These are phyloP conservation scores for Calliscelio sp. DNA, from an alignment of 2,888 invertebrate species.

Conservation along the genomic window DNA sequence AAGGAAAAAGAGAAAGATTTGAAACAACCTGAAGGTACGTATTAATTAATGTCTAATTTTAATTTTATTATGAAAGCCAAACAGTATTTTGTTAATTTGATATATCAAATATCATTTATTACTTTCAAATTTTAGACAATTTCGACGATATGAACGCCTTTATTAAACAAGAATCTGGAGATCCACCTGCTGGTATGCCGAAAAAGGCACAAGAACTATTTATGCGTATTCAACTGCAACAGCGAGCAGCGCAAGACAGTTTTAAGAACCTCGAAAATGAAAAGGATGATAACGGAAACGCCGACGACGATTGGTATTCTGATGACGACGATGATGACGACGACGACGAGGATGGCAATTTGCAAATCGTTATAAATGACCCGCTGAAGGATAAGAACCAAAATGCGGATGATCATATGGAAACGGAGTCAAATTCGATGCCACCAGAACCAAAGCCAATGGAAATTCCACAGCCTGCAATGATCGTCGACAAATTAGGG, in stretches of 20 bases:
- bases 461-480: slow-evolving; percentile 86
- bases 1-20: slow-evolving; percentile 81
- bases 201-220: slow-evolving; percentile 90
- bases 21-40: slow-evolving; percentile 62
- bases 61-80: too few species aligned
- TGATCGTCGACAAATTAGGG: slow-evolving; percentile 89
- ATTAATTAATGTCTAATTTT: not conserved
- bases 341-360: slow-evolving; percentile 82
- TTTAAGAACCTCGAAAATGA: slow-evolving; percentile 85
- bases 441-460: slow-evolving; percentile 76
- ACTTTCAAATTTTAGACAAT: too few species aligned
- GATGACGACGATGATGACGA: slow-evolving; percentile 86
- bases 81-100: too few species aligned
- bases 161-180: slow-evolving; percentile 74
- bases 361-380: slow-evolving; percentile 91
- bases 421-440: slow-evolving; percentile 7
- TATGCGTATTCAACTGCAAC: slow-evolving; percentile 89
- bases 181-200: slow-evolving; percentile 88
- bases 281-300: slow-evolving; percentile 85
- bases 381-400: slow-evolving; percentile 88
- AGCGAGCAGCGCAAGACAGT: slow-evolving; percentile 86
- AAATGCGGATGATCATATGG: slow-evolving; percentile 71
- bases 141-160: too few species aligned
- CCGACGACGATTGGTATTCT: slow-evolving; percentile 62
- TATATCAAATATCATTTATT: too few species aligned